phyloP scores from a whole-genome alignment of 2,797 vertebrate genomes.

The Enteromius argenteus region DNA sequence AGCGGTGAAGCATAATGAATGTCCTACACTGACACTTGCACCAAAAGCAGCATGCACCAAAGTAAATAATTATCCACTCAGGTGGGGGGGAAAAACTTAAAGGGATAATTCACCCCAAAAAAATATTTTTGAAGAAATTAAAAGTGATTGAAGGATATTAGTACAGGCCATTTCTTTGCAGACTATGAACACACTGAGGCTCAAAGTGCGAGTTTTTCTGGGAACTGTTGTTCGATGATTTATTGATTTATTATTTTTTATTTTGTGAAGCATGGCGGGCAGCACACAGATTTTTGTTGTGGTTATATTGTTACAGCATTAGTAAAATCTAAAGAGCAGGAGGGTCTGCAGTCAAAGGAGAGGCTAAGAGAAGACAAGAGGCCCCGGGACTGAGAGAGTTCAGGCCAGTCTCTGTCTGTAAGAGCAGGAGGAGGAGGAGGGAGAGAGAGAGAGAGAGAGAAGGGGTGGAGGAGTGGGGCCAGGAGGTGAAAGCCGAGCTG shows the following conservation, averaged over 20 bases:
- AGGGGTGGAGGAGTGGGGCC: conserved; percentile 56
- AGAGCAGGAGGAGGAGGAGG: conserved; percentile 50
- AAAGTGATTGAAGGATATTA: background rate
- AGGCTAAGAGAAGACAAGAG: conserved; percentile 42
- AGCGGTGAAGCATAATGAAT: background rate
- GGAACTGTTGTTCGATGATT: background rate
- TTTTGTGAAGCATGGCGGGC: background rate
- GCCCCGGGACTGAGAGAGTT: conserved; percentile 68
- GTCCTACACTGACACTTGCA: background rate
- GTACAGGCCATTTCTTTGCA: background rate
- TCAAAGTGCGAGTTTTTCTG: background rate
- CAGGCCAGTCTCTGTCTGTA: conserved; percentile 72
- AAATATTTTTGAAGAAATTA: background rate
- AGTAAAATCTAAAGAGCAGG: conserved; percentile 43
- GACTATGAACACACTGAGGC: background rate
- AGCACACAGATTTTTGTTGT: background rate
- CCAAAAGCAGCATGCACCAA: conserved; percentile 10
- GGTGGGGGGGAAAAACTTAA: too few relatives aligned
- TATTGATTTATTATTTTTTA: background rate
- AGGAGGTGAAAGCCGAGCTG: conserved; percentile 73
- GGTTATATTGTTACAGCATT: background rate
- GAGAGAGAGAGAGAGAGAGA: conserved; percentile 56
- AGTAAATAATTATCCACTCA: conserved; percentile 2
- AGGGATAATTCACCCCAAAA: background rate
- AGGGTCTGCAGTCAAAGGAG: conserved; percentile 55